Evolutionary conservation across 2,888 invertebrate species (phyloP), one percentile per base, ranked within the genome.

Genomic region (Dicyrtomina minuta): DNA sequence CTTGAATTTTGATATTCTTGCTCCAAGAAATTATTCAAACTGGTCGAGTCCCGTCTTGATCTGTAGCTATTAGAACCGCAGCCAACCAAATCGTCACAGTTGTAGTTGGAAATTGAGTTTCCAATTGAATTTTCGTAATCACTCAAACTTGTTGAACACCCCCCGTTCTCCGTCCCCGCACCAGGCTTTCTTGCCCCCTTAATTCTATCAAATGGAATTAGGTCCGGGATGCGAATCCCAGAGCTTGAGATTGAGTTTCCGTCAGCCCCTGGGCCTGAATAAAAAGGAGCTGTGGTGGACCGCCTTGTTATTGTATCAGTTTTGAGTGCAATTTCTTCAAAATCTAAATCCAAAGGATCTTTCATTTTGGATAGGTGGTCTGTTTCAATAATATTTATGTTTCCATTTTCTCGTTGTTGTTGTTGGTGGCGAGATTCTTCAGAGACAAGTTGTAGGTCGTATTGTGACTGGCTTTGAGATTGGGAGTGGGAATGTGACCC

Each of bases 261-360:
- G 4, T 6, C 33, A 10, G 2, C 39, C 17, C 39, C 39, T 10
- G 4, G n/a, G 33, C n/a, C 10, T 1, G 12, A 15, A 33, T 39
- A 20, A 12, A 10, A 17, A 17, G 33, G 33, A 4, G 4, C 6
- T 3, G 24, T n/a, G 1, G n/a, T n/a, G 10, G 33, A 10, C 17
- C 39, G 39, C 33, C 58, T 6, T 1, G 39, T n/a, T 13, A 39
- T 58, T 15, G 65, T 24, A 17, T 65, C 65, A 6, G 65, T 65
- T 53, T 65, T 53, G 8, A 65, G 55, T 26, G 65, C 53, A n/a
- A 65, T 65, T 20, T 65, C 65, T 27, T 65, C 33, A 33, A 33
- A 33, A 33, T 33, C 33, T 33, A 33, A 33, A 33, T 33, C 55
- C 15, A 65, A 24, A 8, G 39, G 53, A 41, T 65, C 55, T 4